Percentiles rank a stretch among this genome's conserved stretches.
Conservation (phyloP, 2,113 vertebrate genomes). For the Peucedramus taeniatus region DNA sequence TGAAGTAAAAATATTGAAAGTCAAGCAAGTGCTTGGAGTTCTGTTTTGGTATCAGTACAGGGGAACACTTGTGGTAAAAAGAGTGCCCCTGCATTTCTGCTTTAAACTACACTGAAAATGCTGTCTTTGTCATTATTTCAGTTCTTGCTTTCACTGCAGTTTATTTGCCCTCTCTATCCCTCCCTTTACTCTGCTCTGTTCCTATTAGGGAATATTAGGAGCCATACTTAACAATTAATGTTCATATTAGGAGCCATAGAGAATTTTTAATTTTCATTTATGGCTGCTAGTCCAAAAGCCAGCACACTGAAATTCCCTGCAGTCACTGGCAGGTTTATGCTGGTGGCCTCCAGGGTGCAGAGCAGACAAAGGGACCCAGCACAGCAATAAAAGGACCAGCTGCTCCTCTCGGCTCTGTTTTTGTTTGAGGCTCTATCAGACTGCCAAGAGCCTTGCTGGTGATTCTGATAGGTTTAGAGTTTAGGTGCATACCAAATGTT, state of each 20-base stretch:
- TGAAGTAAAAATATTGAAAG: not conserved
- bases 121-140: not conserved
- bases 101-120: not conserved
- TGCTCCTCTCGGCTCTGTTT: not conserved
- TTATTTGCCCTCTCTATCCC: not conserved
- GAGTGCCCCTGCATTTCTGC: not conserved
- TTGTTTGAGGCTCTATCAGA: slow-evolving; percentile 27
- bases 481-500: slow-evolving; percentile 22
- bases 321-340: not conserved
- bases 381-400: slow-evolving; percentile 41
- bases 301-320: not conserved
- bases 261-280: not conserved
- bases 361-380: slow-evolving; percentile 40
- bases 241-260: not conserved
- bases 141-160: not conserved
- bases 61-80: not conserved
- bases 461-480: slow-evolving; percentile 37
- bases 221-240: not conserved
- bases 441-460: slow-evolving; percentile 13
- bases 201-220: not conserved
- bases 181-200: not conserved
- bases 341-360: slow-evolving; percentile 44
- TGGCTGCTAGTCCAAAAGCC: not conserved
- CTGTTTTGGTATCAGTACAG: not conserved
- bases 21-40: not conserved